Conservation (phyloP, 2,888 invertebrate genomes). For the Tiphia femorata region DNA sequence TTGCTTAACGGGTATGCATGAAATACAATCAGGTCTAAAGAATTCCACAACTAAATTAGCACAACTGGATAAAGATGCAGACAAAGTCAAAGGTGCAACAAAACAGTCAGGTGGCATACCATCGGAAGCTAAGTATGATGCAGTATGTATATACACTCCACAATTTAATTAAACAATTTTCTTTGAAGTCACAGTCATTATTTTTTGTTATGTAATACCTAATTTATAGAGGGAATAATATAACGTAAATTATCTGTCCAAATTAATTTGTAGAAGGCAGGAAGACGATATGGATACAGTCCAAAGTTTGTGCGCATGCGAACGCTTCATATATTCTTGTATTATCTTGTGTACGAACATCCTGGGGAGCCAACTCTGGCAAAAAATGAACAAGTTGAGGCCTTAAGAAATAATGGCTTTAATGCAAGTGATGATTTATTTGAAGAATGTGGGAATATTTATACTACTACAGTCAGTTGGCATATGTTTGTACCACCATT, state of each 20-base stretch:
- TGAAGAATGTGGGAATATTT: conserved; percentile 70
- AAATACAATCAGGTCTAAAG: conserved; percentile 8
- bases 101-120: not conserved
- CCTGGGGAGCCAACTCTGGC: conserved; percentile 59
- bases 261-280: conserved; percentile 52
- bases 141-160: conserved; percentile 23
- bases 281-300: conserved; percentile 70
- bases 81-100: not conserved
- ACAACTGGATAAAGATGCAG: not conserved
- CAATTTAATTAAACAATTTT: not conserved
- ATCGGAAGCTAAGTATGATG: conserved; percentile 29
- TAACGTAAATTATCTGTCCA: not conserved
- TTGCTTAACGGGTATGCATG: conserved; percentile 52
- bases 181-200: not conserved
- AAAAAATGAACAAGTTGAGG: conserved; percentile 49
- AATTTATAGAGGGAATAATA: too few species aligned
- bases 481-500: conserved; percentile 81
- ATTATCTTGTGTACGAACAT: conserved; percentile 77
- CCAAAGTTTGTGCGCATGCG: conserved; percentile 79
- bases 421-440: conserved; percentile 65
- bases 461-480: conserved; percentile 74
- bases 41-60: not conserved
- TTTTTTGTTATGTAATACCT: not conserved
- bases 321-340: conserved; percentile 78
- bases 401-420: conserved; percentile 53